phyloP scores from a whole-genome alignment of 2,113 vertebrate genomes.

The Tichodroma muraria region DNA sequence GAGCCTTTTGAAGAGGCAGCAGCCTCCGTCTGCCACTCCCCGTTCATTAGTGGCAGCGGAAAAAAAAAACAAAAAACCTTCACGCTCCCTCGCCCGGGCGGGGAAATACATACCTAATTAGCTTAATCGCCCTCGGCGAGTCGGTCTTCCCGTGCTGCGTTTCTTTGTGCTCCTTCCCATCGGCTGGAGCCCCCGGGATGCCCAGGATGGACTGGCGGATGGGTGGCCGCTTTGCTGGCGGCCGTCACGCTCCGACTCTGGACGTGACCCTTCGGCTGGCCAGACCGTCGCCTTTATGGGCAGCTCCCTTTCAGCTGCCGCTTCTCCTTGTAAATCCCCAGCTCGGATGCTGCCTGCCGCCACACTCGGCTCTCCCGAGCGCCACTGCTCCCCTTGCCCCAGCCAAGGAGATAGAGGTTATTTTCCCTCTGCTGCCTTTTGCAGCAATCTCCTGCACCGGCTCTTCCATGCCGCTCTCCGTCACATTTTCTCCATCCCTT shows the following conservation, averaged over 20 bases:
- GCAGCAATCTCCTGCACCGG: background rate
- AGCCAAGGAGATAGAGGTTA: background rate
- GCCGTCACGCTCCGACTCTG: background rate
- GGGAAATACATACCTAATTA: conserved; percentile 28
- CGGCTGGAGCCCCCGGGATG: background rate
- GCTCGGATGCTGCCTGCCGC: background rate
- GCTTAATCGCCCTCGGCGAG: background rate
- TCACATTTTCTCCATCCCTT: background rate
- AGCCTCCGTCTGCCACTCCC: background rate
- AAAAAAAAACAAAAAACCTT: background rate
- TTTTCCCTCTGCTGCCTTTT: background rate
- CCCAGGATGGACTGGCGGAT: background rate
- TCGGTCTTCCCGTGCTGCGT: background rate
- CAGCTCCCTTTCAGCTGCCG: background rate
- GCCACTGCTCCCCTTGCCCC: background rate
- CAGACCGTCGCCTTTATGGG: background rate
- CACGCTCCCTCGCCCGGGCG: background rate
- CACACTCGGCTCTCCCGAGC: background rate
- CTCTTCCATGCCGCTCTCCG: background rate
- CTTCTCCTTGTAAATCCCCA: background rate
- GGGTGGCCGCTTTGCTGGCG: background rate
- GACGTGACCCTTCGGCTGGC: background rate
- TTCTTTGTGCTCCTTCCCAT: conserved; percentile 29
- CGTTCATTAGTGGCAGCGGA: background rate
- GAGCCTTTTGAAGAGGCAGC: background rate